phyloP scores from a whole-genome alignment of 2,888 invertebrate genomes.

The Nephrotoma guestfalica region DNA sequence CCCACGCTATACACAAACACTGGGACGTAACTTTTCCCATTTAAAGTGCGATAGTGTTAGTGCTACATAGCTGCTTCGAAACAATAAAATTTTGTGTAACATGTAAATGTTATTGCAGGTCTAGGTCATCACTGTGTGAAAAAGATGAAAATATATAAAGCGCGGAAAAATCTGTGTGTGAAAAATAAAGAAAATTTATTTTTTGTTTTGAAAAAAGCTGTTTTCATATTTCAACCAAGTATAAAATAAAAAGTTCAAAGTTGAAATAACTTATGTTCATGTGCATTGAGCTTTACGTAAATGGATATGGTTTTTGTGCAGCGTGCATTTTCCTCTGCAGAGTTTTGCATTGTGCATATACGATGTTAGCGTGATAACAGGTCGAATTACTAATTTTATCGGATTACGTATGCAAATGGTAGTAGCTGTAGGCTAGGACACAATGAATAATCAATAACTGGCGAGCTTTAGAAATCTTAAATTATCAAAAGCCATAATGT shows the following conservation, averaged over 20 bases:
- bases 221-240: too few species aligned
- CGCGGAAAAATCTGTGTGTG: background rate
- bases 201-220: too few species aligned
- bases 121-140: background rate
- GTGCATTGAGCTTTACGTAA: background rate
- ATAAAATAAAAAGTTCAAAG: background rate
- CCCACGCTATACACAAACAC: background rate
- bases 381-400: too few species aligned
- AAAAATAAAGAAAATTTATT: background rate
- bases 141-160: background rate
- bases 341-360: too few species aligned
- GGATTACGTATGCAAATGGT: too few species aligned
- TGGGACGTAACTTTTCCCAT: background rate
- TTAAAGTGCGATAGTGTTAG: background rate
- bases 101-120: background rate
- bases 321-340: too few species aligned
- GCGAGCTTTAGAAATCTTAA: too few species aligned
- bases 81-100: background rate
- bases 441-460: too few species aligned
- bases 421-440: too few species aligned
- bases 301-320: too few species aligned
- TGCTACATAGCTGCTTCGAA: background rate
- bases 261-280: background rate
- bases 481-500: too few species aligned
- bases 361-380: too few species aligned